Percentiles rank a stretch among this genome's conserved stretches.
phyloP scores from a whole-genome alignment of 2,113 vertebrate genomes.

The Panurus biarmicus region DNA sequence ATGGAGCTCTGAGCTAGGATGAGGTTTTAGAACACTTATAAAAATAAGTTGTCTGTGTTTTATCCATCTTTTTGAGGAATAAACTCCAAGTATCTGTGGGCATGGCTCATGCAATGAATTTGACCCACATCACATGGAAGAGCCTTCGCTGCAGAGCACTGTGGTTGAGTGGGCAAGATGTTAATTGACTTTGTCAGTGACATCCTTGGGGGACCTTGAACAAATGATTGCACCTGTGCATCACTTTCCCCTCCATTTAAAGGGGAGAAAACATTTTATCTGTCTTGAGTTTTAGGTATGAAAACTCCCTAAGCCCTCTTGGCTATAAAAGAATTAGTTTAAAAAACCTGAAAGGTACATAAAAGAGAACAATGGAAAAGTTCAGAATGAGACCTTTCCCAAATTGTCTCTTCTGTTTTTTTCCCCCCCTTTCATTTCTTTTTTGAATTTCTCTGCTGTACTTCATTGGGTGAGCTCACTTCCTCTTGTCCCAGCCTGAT shows the following conservation, averaged over 20 bases:
- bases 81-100: background rate
- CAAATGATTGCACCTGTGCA: conserved; percentile 52
- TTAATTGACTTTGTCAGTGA: conserved; percentile 50
- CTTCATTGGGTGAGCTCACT: background rate
- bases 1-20: background rate
- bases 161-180: background rate
- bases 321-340: background rate
- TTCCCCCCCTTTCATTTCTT: background rate
- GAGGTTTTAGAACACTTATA: background rate
- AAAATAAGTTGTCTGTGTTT: background rate
- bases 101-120: background rate
- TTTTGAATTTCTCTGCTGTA: background rate
- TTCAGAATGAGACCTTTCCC: background rate
- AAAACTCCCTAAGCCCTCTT: background rate
- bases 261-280: background rate
- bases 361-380: background rate
- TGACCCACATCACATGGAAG: background rate
- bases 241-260: background rate
- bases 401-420: background rate
- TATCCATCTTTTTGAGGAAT: background rate
- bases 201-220: conserved; percentile 16
- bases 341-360: background rate
- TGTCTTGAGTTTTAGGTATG: background rate
- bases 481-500: background rate
- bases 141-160: background rate